Base-by-base conservation (phyloP, 2,797 vertebrate species). In the Prionace glauca region DNA sequence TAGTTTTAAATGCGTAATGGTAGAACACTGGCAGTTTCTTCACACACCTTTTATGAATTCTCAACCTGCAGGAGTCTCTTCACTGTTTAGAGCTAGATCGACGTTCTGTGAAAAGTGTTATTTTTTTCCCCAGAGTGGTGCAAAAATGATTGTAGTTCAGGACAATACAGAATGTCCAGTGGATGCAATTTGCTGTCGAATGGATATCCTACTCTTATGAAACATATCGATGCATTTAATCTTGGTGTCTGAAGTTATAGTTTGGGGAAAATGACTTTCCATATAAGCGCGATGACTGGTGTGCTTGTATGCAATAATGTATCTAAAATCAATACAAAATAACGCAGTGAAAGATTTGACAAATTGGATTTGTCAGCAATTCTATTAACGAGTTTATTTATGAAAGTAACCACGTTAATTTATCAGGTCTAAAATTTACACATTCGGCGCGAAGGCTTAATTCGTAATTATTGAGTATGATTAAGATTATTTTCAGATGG, bases 311-410 rank as follows among this genome's bases (percentile, higher is more conserved):
- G 72, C 41, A 74, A 16, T 16, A 14, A 56, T 11, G 24, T 45
- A 94, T 71, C 67, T 94, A 74, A 77, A 95, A 74, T 56, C 45
- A 26, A 56, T 94, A 95, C 26, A 95, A 77, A 94, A 94, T n/a
- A 45, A 77, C 18, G 62, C n/a, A 24, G 14, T 56, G 41, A n/a
- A 60, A 91, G 4, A 29, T 77, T 74, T 77, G 29, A 4, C 56
- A 9, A 95, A 16, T 50, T 60, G 93, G 45, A 45, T 50, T 72
- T 95, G 93, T 26, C 14, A 56, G 69, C 93, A 95, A 93, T 94
- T 50, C 26, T 14, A 50, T 24, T 72, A 16, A 32, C 12, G 32
- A 62, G 41, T 41, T 74, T 94, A 74, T 95, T 94, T 67, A 36
- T 67, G 36, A 65, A 92, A 50, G 45, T 74, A 74, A 45, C 45